Evolutionary conservation across 2,888 invertebrate species (phyloP).

Genomic region (Clanis bilineata): DNA sequence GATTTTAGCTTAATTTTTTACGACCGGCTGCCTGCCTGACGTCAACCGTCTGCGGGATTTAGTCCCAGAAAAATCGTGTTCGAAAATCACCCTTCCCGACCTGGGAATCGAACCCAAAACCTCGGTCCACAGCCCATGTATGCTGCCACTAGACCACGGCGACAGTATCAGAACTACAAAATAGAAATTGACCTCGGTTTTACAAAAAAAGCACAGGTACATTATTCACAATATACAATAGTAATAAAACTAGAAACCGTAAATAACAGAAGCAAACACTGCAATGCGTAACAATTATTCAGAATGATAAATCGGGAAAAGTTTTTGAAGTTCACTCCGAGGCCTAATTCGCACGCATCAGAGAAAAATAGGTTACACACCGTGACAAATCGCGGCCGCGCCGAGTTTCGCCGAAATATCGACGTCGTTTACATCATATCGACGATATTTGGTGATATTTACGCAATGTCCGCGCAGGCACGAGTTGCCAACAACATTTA

Average conservation of each 20-base stretch:
- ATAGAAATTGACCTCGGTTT: too few relatives aligned
- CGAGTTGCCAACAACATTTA: conserved; percentile 57
- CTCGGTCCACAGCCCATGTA: too few relatives aligned
- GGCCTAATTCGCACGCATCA: conserved; percentile 23
- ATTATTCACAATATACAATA: background rate
- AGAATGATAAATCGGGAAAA: conserved; percentile 14
- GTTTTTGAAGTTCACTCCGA: conserved; percentile 17
- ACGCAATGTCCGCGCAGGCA: conserved; percentile 41
- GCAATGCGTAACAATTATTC: conserved; percentile 13
- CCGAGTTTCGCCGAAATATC: conserved; percentile 42
- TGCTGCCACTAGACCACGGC: too few relatives aligned
- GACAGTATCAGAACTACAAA: background rate
- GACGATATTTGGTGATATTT: conserved; percentile 38
- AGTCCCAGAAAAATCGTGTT: too few relatives aligned
- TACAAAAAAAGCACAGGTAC: too few relatives aligned
- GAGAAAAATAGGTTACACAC: conserved; percentile 31
- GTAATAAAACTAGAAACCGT: background rate
- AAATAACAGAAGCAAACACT: background rate
- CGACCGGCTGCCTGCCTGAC: too few relatives aligned
- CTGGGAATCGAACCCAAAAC: too few relatives aligned
- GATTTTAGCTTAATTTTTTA: too few relatives aligned
- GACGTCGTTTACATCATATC: conserved; percentile 37
- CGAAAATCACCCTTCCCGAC: too few relatives aligned
- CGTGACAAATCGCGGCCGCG: conserved; percentile 34
- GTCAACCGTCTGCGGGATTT: too few relatives aligned